A percentile compares a stretch with the other conserved stretches of the same genome.
These are phyloP conservation scores for Dreissena polymorpha DNA, from an alignment of 1,140 invertebrate genomes.

Conservation along the genomic window DNA sequence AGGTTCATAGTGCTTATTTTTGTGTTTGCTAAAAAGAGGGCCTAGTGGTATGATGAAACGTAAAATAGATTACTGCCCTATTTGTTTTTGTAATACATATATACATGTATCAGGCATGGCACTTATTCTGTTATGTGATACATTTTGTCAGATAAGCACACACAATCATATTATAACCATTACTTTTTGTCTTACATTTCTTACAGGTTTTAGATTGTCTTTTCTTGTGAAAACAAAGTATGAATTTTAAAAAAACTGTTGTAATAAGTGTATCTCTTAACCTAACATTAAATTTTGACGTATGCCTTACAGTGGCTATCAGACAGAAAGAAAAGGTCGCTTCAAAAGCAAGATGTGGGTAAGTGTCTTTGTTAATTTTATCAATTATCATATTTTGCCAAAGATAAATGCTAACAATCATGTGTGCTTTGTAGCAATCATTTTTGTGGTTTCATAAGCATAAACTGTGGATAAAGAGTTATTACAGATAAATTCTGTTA, in stretches of 20 bases:
- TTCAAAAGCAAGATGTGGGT: slow-evolving; percentile 94
- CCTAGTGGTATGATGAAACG: no score
- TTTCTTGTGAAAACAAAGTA: neutral
- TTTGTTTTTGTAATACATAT: no score
- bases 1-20: no score
- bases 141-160: no score
- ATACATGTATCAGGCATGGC: no score
- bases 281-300: neutral
- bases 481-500: neutral
- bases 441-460: neutral
- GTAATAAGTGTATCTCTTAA: no score
- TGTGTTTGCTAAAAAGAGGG: no score
- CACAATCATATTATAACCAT: neutral
- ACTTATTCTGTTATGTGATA: no score
- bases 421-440: neutral
- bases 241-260: no score
- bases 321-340: slow-evolving; percentile 90
- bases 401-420: neutral
- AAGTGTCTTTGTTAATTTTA: slow-evolving; percentile 66
- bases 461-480: neutral
- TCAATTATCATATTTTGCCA: neutral
- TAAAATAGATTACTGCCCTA: no score
- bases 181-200: neutral
- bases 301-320: slow-evolving; percentile 91
- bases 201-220: neutral